phyloP scores from a whole-genome alignment of 2,888 invertebrate species.

The Mesochorus sp. region DNA sequence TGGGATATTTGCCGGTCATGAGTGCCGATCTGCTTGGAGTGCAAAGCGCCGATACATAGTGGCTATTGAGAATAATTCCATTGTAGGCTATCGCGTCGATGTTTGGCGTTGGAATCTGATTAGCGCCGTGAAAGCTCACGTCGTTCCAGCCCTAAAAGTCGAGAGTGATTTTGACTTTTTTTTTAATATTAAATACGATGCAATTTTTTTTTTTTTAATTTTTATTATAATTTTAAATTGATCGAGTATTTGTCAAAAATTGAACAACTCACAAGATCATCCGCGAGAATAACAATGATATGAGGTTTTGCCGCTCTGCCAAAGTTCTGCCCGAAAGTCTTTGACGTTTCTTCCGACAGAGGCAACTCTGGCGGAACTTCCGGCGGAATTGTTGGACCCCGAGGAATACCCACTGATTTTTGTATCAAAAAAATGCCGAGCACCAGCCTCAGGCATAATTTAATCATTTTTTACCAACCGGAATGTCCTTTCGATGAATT shows the following conservation, averaged over 20 bases:
- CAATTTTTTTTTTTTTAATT: background rate
- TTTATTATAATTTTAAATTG: background rate
- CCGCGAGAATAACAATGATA: conserved; percentile 80
- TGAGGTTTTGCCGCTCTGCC: conserved; percentile 70
- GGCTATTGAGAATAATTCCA: conserved; percentile 92
- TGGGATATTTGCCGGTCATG: conserved; percentile 93
- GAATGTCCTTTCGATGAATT: too few species aligned
- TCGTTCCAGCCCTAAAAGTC: conserved; percentile 92
- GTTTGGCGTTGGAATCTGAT: conserved; percentile 94
- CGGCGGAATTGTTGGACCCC: background rate
- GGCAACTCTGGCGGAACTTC: background rate
- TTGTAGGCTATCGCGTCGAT: conserved; percentile 93
- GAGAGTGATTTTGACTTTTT: background rate
- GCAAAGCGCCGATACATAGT: conserved; percentile 93
- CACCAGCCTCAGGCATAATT: conserved; percentile 6
- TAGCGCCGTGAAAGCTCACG: conserved; percentile 93
- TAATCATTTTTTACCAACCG: conserved; percentile 48
- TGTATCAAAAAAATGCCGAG: conserved; percentile 40
- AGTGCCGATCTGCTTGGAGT: conserved; percentile 92
- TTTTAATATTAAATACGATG: background rate
- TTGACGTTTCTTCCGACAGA: conserved; percentile 8
- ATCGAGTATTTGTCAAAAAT: conserved; percentile 4
- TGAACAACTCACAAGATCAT: conserved; percentile 77
- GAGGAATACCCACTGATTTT: conserved; percentile 20
- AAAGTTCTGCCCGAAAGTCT: conserved; percentile 36